Base-by-base conservation (phyloP, 2,113 vertebrate genomes). In the Osmerus eperlanus region DNA sequence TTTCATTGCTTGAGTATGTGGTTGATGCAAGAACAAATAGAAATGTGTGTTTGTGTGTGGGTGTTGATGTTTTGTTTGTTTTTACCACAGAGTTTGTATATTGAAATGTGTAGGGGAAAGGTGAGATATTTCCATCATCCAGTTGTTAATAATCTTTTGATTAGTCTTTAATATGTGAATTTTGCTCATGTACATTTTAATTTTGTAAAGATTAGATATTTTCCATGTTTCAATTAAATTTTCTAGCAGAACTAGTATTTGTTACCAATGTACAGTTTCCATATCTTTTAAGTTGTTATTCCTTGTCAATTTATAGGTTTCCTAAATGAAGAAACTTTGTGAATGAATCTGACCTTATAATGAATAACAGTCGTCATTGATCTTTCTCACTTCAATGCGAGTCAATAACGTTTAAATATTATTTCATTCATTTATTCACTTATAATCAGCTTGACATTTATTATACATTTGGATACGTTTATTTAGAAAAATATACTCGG, bases 141-240 rank as follows among this genome's bases (percentile, higher is more conserved):
- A 84, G 85, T 89, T 54, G 29, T 90, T 23, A 29, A 68, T 55
- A 61, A 61, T 66, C 66, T 75, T 65, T 90, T 92, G 84, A 91
- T 77, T 53, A 88, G 89, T 90, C 89, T 86, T 89, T 90, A 91
- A 91, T 92, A 91, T 94, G 93, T 94, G 92, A 92, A 93, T 93
- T 92, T 93, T 86, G 90, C 92, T 89, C 21, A 65, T 51, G 65
- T 72, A 25, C 18, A 61, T 64, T 47, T 63, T 64, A 41, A 72
- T 41, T 11, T 87, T 95, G 93, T 95, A 94, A 92, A 89, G 92
- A 94, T 94, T 83, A 90, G 93, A 86, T 95, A 93, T 96, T 95
- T 92, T 90, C 92, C 94, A 92, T 91, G 92, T 94, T 94, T 94
- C 93, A 91, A 93, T 91, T 91, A 93, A 88, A 92, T 95, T 95